A percentile compares a stretch with the other conserved stretches of the same genome.
Evolutionary conservation across 1,140 invertebrate species (phyloP).

Genomic region (Apis mellifera): DNA sequence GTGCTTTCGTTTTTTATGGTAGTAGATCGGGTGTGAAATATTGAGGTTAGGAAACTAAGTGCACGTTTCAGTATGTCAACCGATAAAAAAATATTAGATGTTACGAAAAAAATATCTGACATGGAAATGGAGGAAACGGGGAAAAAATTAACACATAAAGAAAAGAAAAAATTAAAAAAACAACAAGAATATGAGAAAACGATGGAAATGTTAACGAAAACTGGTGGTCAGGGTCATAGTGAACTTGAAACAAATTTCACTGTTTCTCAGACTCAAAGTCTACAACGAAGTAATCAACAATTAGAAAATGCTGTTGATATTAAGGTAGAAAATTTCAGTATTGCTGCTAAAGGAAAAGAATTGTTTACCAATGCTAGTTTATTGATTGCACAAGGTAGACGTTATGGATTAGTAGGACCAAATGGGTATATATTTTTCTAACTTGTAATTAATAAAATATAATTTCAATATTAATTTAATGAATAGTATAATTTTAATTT

Average conservation of each 20-base stretch:
- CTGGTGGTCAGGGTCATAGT: slow-evolving; percentile 93
- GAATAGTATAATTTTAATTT: not conserved
- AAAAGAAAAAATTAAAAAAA: slow-evolving; percentile 97
- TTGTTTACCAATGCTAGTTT: slow-evolving; percentile 98
- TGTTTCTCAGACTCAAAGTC: slow-evolving; percentile 88
- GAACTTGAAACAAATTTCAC: slow-evolving; percentile 97
- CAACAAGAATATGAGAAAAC: slow-evolving; percentile 96
- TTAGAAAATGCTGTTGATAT: slow-evolving; percentile 98
- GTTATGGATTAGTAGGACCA: slow-evolving; percentile 99
- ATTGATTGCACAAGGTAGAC: slow-evolving; percentile 94
- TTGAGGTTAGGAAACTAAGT: slow-evolving; percentile 36
- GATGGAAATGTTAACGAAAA: slow-evolving; percentile 93
- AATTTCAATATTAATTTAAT: not conserved
- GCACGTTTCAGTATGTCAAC: slow-evolving; percentile 46
- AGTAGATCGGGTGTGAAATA: slow-evolving; percentile 17
- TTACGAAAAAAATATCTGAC: slow-evolving; percentile 71
- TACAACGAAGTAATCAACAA: slow-evolving; percentile 85
- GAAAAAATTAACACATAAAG: slow-evolving; percentile 94
- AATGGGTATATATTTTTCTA: slow-evolving; percentile 88
- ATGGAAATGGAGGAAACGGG: slow-evolving; percentile 69
- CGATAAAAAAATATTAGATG: slow-evolving; percentile 66
- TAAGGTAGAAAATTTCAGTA: slow-evolving; percentile 99
- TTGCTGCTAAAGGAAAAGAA: slow-evolving; percentile 98
- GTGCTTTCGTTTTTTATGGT: slow-evolving; percentile 12
- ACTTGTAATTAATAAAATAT: not conserved